These are phyloP conservation scores for Bubo scandiacus DNA, from an alignment of 2,113 vertebrate species.

Conservation along the genomic window DNA sequence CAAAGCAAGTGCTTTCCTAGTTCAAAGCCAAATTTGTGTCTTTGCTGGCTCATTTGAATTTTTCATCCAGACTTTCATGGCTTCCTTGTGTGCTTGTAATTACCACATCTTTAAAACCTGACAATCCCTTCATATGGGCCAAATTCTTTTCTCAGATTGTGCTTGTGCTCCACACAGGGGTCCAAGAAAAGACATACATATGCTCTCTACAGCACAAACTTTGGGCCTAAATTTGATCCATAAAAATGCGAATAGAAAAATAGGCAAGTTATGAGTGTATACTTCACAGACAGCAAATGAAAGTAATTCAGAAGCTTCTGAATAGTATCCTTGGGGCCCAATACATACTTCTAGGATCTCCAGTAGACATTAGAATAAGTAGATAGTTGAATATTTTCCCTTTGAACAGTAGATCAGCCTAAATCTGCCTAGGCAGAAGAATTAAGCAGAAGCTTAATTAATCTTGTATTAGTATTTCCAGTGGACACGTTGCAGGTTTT, in stretches of 20 bases:
- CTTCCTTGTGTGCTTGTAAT: constrained; percentile 66
- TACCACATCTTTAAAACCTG: constrained; percentile 68
- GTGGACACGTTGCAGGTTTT: not conserved
- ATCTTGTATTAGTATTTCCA: constrained; percentile 32
- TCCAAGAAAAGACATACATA: constrained; percentile 60
- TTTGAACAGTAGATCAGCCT: constrained; percentile 46
- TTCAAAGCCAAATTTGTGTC: constrained; percentile 71
- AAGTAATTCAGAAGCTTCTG: constrained; percentile 1
- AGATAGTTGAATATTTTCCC: constrained; percentile 6
- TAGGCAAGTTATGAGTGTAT: not conserved
- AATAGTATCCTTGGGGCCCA: not conserved
- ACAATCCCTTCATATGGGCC: constrained; percentile 63
- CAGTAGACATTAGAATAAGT: not conserved
- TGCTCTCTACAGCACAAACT: constrained; percentile 45
- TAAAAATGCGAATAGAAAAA: constrained; percentile 34
- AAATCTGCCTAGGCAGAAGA: constrained; percentile 46
- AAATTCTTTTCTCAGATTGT: constrained; percentile 53
- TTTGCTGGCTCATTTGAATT: constrained; percentile 66
- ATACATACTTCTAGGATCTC: not conserved
- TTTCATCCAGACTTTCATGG: constrained; percentile 60
- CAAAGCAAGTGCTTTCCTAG: constrained; percentile 62
- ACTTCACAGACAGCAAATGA: constrained; percentile 4
- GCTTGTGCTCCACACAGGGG: constrained; percentile 28
- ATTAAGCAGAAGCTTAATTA: constrained; percentile 41
- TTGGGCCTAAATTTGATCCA: constrained; percentile 47